Base-by-base conservation (phyloP, 1,140 invertebrate species). In the Drosophila erecta region DNA sequence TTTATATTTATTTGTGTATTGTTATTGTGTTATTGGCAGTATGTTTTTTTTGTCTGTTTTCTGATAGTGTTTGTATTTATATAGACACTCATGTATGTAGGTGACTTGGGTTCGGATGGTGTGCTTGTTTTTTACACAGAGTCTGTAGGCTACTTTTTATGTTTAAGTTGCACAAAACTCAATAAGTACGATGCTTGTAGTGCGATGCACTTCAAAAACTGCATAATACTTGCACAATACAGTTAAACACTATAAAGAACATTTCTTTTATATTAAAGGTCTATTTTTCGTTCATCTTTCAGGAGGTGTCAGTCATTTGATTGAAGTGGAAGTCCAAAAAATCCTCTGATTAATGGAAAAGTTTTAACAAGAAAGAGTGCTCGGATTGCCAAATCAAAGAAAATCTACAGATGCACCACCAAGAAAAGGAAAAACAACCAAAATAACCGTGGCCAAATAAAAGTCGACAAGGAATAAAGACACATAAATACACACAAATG, bases 361-460 rank as follows among this genome's bases (percentile, higher is more conserved):
- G 37, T 41, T 59, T 20, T 62, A 24, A n/a, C n/a, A n/a, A 15
- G 7, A 38, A 60, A 62, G 27, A 24, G 55, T 40, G n/a, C 37
- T 43, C 27, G 56, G 30, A 35, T 64, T 64, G 60, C 60, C 60
- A 64, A 64, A 60, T 22, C 60, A 64, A 59, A 60, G 55, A 61
- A 55, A 59, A 44, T 43, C 60, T 40, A 64, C 40, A 35, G 20
- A 64, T 64, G 40, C 58, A 64, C 15, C 27, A 15, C 35, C 51
- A 22, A 53, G 30, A 15, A 38, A 4, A 43, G 20, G 14, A n/a
- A 15, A 10, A 22, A 35, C 12, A 64, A 44, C 20, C 30, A 27
- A 35, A 40, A 35, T 30, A 46, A 22, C 59, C 54, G 22, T 58
- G 20, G 59, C 22, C 55, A 41, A 44, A 27, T 27, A 64, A 57